Conservation (phyloP, 2,888 invertebrate species). For the Theodoxus fluviatilis region DNA sequence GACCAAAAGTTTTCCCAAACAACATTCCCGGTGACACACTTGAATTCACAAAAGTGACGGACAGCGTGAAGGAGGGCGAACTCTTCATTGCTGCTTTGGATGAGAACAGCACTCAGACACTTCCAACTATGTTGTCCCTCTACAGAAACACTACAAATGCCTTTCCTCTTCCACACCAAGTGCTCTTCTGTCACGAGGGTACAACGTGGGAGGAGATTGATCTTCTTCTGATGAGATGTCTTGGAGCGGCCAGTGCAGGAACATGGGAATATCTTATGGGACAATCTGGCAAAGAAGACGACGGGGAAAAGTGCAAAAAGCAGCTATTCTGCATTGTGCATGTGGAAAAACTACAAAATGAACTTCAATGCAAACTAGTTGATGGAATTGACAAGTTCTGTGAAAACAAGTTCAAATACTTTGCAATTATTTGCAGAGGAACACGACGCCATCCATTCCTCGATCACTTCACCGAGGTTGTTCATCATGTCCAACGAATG, state of each 20-base stretch:
- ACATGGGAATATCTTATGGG: no score
- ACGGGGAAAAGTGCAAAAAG: no score
- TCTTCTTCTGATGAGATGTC: constrained; percentile 37
- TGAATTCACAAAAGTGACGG: constrained; percentile 27
- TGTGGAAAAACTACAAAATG: constrained; percentile 39
- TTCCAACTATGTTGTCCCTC: constrained; percentile 37
- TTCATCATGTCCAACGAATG: constrained; percentile 20
- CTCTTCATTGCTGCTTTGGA: constrained; percentile 37
- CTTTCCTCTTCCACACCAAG: constrained; percentile 40
- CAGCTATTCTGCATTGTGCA: constrained; percentile 38
- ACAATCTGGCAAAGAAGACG: no score
- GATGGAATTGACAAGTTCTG: constrained; percentile 31
- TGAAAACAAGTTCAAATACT: constrained; percentile 18
- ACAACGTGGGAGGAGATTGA: constrained; percentile 39
- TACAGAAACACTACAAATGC: constrained; percentile 36
- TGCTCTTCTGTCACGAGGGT: constrained; percentile 38
- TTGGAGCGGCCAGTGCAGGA: constrained; percentile 27
- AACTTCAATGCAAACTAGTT: constrained; percentile 39
- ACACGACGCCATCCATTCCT: constrained; percentile 38
- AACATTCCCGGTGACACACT: constrained; percentile 6
- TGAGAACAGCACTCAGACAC: constrained; percentile 35
- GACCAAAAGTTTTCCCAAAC: constrained; percentile 29
- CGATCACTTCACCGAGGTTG: constrained; percentile 29
- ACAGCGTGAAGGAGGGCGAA: constrained; percentile 33
- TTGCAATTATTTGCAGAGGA: constrained; percentile 41